Percentiles rank a stretch among this genome's conserved stretches.
phyloP scores from a whole-genome alignment of 2,797 vertebrate species.

The Propithecus deckenii region DNA sequence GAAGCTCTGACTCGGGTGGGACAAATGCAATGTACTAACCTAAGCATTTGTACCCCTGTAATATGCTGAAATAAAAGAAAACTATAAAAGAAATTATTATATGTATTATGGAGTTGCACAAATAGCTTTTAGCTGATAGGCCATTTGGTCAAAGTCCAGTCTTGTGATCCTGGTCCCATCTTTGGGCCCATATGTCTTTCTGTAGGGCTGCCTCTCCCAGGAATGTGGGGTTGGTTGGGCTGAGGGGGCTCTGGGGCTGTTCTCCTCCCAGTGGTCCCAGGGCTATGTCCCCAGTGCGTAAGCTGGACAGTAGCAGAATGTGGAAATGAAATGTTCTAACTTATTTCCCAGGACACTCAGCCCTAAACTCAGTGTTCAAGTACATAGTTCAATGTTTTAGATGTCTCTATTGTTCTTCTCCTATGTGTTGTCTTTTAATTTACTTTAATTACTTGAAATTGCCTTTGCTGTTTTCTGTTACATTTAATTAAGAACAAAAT shows the following conservation, averaged over 20 bases:
- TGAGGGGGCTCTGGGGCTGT: background rate
- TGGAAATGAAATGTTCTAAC: background rate
- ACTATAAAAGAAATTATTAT: no score
- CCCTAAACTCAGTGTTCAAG: background rate
- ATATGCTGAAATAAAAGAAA: no score
- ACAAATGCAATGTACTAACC: no score
- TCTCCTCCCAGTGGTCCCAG: background rate
- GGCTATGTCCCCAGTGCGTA: accelerated
- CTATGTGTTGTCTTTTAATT: background rate
- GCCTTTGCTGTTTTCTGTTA: background rate
- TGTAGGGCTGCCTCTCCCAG: accelerated
- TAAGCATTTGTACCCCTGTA: no score
- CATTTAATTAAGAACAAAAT: background rate
- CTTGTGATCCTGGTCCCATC: background rate
- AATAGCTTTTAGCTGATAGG: background rate
- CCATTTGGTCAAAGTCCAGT: background rate
- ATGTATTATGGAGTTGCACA: background rate
- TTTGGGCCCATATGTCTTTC: background rate
- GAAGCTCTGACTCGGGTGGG: no score
- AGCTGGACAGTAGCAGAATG: background rate
- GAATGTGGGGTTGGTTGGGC: no score
- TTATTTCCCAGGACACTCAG: background rate
- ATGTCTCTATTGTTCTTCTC: background rate
- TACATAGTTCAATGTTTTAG: background rate
- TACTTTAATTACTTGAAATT: background rate